Percentiles rank a stretch among this genome's conserved stretches.
Conservation (phyloP, 2,113 vertebrate genomes). For the Lanius ludovicianus region DNA sequence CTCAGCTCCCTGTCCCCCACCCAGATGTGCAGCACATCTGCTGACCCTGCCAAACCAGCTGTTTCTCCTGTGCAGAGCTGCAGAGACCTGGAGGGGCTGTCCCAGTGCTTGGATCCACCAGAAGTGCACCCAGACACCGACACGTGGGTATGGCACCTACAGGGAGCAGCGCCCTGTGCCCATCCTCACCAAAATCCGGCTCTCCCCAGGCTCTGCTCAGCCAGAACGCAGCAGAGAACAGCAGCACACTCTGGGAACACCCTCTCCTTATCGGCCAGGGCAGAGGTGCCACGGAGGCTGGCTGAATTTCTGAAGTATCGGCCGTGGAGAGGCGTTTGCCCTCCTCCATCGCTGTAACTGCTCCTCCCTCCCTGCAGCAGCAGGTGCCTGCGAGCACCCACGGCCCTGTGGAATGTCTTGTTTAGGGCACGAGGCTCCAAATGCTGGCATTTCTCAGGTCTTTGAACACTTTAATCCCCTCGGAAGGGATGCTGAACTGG, state of each 20-base stretch:
- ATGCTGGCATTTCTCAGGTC: background rate
- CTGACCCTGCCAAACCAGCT: background rate
- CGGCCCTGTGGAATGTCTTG: background rate
- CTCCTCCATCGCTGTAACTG: background rate
- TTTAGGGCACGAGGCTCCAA: background rate
- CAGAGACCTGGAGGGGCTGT: background rate
- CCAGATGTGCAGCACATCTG: background rate
- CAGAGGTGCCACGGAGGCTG: background rate
- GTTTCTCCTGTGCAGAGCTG: background rate
- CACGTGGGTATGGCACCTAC: accelerated
- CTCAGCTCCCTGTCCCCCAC: background rate
- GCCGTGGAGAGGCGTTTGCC: background rate
- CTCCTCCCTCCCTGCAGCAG: background rate
- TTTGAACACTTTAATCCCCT: slow-evolving; percentile 8
- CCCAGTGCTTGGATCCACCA: accelerated
- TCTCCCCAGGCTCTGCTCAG: background rate
- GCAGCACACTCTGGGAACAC: background rate
- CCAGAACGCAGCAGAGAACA: background rate
- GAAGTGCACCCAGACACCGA: accelerated
- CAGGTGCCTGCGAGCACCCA: background rate
- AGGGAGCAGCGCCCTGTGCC: background rate
- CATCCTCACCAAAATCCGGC: accelerated
- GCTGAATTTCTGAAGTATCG: background rate
- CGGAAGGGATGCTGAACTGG: background rate
- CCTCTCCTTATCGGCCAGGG: background rate